These are phyloP conservation scores for Stictocephala bisonia DNA, from an alignment of 2,888 invertebrate genomes.

Conservation along the genomic window DNA sequence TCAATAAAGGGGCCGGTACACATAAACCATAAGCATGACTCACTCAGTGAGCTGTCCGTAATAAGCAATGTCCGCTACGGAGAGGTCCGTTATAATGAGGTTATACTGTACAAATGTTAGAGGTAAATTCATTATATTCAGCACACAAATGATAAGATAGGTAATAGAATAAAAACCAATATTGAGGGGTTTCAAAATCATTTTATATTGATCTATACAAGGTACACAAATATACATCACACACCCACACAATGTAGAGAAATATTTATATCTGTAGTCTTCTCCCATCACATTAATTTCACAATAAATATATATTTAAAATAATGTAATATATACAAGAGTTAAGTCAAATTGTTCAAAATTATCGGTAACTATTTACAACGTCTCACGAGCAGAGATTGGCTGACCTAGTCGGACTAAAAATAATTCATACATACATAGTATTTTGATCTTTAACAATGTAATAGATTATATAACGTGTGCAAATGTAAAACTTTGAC, in stretches of 20 bases:
- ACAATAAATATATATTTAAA: conserved; percentile 37
- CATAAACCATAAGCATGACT: no score
- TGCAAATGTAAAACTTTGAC: conserved; percentile 6
- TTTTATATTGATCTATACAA: conserved; percentile 38
- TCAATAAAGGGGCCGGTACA: no score
- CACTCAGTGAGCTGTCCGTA: no score
- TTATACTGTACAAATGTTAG: no score
- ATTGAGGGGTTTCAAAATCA: conserved; percentile 31
- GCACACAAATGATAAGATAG: neutral
- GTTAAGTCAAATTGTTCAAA: conserved; percentile 14
- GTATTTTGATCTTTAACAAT: conserved; percentile 26
- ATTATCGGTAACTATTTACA: conserved; percentile 31
- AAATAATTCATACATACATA: neutral
- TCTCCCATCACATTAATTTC: conserved; percentile 26
- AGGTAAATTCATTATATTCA: no score
- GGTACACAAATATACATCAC: conserved; percentile 39
- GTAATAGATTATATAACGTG: neutral
- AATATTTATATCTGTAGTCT: conserved; percentile 33
- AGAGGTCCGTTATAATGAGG: no score
- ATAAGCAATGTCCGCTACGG: no score
- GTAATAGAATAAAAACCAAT: neutral
- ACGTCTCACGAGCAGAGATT: no score
- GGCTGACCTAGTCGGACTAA: no score
- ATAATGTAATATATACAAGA: conserved; percentile 18
- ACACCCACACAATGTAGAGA: conserved; percentile 40